These are phyloP conservation scores for Gobiocypris rarus DNA, from an alignment of 2,113 vertebrate genomes.

Conservation along the genomic window DNA sequence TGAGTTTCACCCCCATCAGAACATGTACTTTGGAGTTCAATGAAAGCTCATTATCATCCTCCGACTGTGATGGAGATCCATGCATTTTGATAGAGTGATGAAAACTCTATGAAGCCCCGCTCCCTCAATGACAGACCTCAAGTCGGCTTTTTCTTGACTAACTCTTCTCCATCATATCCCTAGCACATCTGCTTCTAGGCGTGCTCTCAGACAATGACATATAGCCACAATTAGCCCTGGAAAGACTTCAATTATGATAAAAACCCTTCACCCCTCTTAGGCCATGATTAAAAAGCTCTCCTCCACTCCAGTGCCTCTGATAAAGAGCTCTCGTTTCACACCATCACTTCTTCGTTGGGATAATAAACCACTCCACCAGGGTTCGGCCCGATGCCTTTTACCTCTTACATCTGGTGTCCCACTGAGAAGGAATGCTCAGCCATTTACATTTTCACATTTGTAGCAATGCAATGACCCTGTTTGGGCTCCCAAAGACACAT, in stretches of 20 bases:
- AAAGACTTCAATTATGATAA: slow-evolving; percentile 96
- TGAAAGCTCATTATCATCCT: slow-evolving; percentile 49
- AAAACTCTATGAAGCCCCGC: slow-evolving; percentile 33
- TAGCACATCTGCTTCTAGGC: slow-evolving; percentile 28
- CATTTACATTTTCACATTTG: slow-evolving; percentile 88
- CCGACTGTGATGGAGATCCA: slow-evolving; percentile 27
- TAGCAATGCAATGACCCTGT: slow-evolving; percentile 75
- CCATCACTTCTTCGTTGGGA: slow-evolving; percentile 81
- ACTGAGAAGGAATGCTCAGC: slow-evolving; percentile 71
- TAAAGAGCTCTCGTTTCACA: slow-evolving; percentile 93
- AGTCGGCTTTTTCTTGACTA: slow-evolving; percentile 62
- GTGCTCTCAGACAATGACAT: slow-evolving; percentile 85
- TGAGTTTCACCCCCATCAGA: neutral
- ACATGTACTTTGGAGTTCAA: slow-evolving; percentile 43
- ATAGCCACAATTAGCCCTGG: slow-evolving; percentile 90
- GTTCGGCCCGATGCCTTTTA: slow-evolving; percentile 72
- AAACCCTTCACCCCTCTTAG: slow-evolving; percentile 89
- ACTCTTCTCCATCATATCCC: slow-evolving; percentile 72
- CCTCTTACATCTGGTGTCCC: slow-evolving; percentile 57
- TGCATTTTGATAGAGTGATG: slow-evolving; percentile 31
- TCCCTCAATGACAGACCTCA: neutral
- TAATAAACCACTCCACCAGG: slow-evolving; percentile 82
- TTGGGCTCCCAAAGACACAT: slow-evolving; percentile 65
- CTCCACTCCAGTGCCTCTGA: slow-evolving; percentile 81
- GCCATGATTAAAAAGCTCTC: slow-evolving; percentile 90